Conservation (phyloP, 53 echinoderm and acorn worm genomes). For the Patiria pectinifera region DNA sequence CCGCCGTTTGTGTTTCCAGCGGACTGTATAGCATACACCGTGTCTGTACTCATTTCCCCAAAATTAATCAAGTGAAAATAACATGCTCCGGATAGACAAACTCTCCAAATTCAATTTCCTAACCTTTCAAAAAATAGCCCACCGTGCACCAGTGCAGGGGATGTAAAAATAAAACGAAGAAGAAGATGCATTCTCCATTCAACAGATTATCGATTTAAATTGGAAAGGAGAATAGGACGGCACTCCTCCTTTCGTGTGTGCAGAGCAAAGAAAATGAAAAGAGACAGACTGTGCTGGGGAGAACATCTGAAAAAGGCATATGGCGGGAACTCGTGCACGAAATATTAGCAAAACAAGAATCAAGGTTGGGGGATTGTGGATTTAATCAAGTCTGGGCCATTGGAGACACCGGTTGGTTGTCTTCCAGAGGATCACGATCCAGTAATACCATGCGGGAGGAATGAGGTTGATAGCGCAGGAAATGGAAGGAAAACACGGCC, state of each 20-base stretch:
- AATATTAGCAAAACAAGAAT: conserved; percentile 63
- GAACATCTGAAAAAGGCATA: conserved; percentile 22
- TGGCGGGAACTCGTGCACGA: conserved; percentile 39
- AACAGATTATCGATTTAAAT: conserved; percentile 55
- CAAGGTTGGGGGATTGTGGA: conserved; percentile 62
- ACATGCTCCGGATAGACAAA: not conserved
- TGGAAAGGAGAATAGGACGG: not conserved
- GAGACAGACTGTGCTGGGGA: not conserved
- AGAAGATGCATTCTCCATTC: conserved; percentile 34
- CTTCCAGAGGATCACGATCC: not conserved
- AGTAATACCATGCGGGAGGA: conserved; percentile 11
- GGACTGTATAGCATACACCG: not conserved
- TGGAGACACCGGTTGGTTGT: conserved; percentile 41
- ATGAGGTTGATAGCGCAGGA: conserved; percentile 1
- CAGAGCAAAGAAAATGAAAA: not conserved
- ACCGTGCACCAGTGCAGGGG: not conserved
- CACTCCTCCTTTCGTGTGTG: not conserved
- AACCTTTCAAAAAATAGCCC: not conserved
- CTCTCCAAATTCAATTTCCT: conserved; percentile 17
- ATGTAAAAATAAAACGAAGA: not conserved
- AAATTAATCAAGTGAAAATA: conserved; percentile 9
- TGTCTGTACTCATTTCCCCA: not conserved
- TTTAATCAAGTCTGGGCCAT: conserved; percentile 49
- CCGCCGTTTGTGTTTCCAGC: not conserved
- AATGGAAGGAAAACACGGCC: conserved; percentile 60